A percentile compares a stretch with the other conserved stretches of the same genome.
Conservation (phyloP, 2,797 vertebrate genomes). For the Acipenser oxyrinchus region DNA sequence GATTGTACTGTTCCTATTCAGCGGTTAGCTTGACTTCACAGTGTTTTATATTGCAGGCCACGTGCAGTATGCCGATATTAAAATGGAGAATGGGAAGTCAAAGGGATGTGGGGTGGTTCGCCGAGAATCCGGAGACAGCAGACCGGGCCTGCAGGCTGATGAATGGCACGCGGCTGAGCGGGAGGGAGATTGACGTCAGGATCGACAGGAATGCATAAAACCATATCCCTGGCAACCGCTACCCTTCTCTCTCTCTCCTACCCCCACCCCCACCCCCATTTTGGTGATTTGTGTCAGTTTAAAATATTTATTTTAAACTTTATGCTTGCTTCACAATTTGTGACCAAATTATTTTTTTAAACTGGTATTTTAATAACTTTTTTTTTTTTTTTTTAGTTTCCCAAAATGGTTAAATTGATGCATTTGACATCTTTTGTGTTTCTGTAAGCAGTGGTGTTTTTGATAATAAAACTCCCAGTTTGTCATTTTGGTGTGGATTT, state of each 20-base stretch:
- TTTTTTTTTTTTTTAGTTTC: conserved; percentile 21
- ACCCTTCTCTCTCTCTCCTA: conserved; percentile 8
- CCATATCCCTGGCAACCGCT: conserved; percentile 34
- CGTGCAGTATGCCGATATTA: conserved; percentile 93
- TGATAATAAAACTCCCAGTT: conserved; percentile 60
- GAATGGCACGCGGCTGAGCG: conserved; percentile 88
- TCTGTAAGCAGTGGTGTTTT: conserved; percentile 44
- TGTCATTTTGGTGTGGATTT: conserved; percentile 14
- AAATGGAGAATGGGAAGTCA: conserved; percentile 96
- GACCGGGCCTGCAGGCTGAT: conserved; percentile 90
- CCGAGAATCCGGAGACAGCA: conserved; percentile 83
- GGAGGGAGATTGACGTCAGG: conserved; percentile 91
- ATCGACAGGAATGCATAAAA: conserved; percentile 89
- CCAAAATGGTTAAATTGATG: conserved; percentile 24
- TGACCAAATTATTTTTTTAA: conserved; percentile 39
- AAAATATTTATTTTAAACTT: conserved; percentile 29
- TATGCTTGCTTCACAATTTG: conserved; percentile 46
- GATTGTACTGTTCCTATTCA: too few species aligned
- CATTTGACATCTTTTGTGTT: conserved; percentile 43
- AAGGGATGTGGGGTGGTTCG: conserved; percentile 94
- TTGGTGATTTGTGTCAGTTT: conserved; percentile 29
- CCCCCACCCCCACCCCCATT: conserved; percentile 19
- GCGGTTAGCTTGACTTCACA: too few species aligned
- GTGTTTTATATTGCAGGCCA: conserved; percentile 60
- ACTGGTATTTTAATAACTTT: conserved; percentile 33